Percentiles rank a stretch among this genome's conserved stretches.
These are phyloP conservation scores for Acrobasis repandana DNA, from an alignment of 2,888 invertebrate species.

Conservation along the genomic window DNA sequence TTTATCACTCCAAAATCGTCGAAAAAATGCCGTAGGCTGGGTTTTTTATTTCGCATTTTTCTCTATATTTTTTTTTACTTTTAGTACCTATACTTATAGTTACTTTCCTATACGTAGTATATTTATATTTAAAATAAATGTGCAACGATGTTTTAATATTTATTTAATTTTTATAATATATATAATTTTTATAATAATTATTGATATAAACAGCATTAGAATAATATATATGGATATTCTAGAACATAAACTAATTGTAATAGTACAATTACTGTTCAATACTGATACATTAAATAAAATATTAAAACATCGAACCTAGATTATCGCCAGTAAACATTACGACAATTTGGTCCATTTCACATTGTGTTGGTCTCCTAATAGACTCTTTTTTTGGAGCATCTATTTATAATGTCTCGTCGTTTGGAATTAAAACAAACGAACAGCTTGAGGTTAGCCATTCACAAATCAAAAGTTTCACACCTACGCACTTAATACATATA, in stretches of 20 bases:
- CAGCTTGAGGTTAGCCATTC: neutral
- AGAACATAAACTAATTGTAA: no score
- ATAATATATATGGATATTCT: neutral
- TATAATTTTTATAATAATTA: neutral
- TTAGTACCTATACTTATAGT: neutral
- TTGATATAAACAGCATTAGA: no score
- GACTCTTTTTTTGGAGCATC: slow-evolving; percentile 25
- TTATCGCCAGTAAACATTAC: neutral
- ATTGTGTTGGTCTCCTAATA: slow-evolving; percentile 25
- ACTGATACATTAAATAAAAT: neutral
- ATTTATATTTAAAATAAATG: neutral
- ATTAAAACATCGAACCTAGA: neutral
- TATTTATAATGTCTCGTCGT: slow-evolving; percentile 26
- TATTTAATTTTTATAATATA: neutral
- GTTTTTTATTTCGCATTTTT: slow-evolving; percentile 34
- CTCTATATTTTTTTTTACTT: slow-evolving; percentile 11
- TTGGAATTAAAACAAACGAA: slow-evolving; percentile 22
- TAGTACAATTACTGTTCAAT: no score
- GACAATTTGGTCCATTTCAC: slow-evolving; percentile 24
- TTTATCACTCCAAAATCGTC: slow-evolving; percentile 7
- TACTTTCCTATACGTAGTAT: neutral
- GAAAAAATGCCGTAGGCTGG: slow-evolving; percentile 56
- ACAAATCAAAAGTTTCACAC: neutral
- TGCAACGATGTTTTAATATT: slow-evolving; percentile 2
- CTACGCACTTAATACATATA: neutral